Conservation (phyloP, 53 echinoderm and acorn worm species). For the Arbacia lixula region DNA sequence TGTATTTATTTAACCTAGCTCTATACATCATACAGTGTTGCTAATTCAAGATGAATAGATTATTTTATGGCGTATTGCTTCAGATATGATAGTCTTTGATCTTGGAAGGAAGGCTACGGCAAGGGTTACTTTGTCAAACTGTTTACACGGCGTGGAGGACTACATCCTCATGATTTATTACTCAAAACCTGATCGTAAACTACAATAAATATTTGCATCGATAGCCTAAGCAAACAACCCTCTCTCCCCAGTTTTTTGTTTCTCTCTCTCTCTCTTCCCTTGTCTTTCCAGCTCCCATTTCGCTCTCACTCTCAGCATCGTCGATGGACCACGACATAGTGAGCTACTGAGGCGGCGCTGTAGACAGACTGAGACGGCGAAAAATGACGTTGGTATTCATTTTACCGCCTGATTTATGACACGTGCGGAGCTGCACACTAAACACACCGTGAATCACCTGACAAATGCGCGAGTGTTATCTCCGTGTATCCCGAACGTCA, state of each 20-base stretch:
- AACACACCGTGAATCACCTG: conserved; percentile 46
- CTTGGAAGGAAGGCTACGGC: background rate
- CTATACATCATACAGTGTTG: no score
- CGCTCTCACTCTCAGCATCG: conserved; percentile 2
- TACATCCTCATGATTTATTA: conserved; percentile 41
- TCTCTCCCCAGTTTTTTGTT: background rate
- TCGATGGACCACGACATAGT: conserved; percentile 19
- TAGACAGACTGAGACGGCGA: background rate
- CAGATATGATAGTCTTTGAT: background rate
- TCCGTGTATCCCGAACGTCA: no score
- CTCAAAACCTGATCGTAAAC: conserved; percentile 58
- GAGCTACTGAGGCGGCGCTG: conserved; percentile 7
- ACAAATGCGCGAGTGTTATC: no score
- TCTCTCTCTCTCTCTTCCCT: background rate
- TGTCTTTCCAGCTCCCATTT: conserved; percentile 1
- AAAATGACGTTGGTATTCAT: conserved; percentile 8
- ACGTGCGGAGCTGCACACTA: conserved; percentile 43
- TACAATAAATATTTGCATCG: conserved; percentile 63
- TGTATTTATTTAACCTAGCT: no score
- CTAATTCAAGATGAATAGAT: no score
- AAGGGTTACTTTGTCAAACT: conserved; percentile 48
- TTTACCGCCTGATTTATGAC: conserved; percentile 29
- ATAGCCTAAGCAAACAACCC: conserved; percentile 59
- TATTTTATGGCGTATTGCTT: background rate
- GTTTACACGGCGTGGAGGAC: conserved; percentile 39